Evolutionary conservation across 1,140 invertebrate species (phyloP).

Genomic region (Trichonephila inaurata): DNA sequence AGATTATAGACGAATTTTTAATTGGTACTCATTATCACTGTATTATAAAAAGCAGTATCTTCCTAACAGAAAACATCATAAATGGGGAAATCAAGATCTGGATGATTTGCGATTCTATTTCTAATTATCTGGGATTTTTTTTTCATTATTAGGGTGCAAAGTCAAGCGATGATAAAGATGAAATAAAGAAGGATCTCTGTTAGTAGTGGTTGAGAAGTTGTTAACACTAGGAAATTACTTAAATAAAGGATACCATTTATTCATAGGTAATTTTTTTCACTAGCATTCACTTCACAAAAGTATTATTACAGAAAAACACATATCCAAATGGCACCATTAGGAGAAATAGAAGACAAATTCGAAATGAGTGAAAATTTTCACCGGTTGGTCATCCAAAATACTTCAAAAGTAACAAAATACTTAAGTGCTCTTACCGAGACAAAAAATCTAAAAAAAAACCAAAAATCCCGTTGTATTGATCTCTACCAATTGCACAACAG

Average conservation of each 20-base stretch:
- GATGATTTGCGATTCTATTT: neutral
- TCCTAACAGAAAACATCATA: constrained; percentile 36
- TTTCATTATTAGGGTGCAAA: neutral
- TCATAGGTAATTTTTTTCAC: neutral
- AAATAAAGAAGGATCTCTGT: neutral
- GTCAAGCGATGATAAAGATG: neutral
- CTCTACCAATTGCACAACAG: constrained; percentile 34
- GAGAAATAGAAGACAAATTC: neutral
- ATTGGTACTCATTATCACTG: constrained; percentile 44
- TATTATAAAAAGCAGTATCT: constrained; percentile 42
- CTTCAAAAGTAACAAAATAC: neutral
- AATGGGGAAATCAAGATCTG: constrained; percentile 23
- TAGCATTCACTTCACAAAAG: neutral
- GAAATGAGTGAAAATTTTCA: neutral
- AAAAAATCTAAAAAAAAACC: neutral
- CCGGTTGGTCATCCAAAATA: neutral
- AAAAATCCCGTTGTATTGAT: neutral
- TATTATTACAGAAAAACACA: neutral
- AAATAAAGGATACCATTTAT: neutral
- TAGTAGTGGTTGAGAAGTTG: no score
- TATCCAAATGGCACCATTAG: neutral
- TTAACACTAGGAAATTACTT: neutral
- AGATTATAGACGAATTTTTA: constrained; percentile 14
- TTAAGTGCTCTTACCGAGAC: neutral
- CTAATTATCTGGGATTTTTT: neutral